phyloP scores from a whole-genome alignment of 2,797 vertebrate species.

The Hirundo rustica region DNA sequence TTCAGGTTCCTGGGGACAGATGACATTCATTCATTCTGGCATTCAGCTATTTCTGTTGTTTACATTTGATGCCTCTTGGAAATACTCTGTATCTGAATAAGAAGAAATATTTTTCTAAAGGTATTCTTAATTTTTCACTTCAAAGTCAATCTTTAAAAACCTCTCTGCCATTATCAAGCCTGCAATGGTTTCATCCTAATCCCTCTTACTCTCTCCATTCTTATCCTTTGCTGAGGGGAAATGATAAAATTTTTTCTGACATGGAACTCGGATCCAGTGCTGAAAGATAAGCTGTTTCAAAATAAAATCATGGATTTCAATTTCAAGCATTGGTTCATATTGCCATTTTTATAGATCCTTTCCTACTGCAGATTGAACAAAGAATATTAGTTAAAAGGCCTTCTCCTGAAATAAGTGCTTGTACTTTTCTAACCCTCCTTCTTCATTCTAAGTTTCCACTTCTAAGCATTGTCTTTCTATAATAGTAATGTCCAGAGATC shows the following conservation, averaged over 20 bases:
- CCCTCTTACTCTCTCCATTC: slow-evolving; percentile 35
- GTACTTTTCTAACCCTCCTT: not conserved
- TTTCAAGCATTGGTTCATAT: slow-evolving; percentile 51
- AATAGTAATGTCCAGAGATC: not conserved
- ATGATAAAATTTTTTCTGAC: slow-evolving; percentile 51
- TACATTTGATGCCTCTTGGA: slow-evolving; percentile 31
- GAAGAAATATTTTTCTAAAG: not conserved
- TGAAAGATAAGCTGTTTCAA: slow-evolving; percentile 59
- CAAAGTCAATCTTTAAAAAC: slow-evolving; percentile 58
- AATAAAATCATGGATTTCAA: slow-evolving; percentile 57
- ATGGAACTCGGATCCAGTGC: slow-evolving; percentile 1
- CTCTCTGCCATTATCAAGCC: slow-evolving; percentile 45
- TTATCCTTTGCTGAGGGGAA: slow-evolving; percentile 57
- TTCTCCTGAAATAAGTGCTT: not conserved
- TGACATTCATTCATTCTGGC: not conserved
- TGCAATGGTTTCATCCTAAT: slow-evolving; percentile 60
- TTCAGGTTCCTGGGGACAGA: not conserved
- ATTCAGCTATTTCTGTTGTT: slow-evolving; percentile 21
- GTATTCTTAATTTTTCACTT: slow-evolving; percentile 59
- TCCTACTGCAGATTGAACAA: slow-evolving; percentile 6
- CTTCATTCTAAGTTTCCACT: not conserved
- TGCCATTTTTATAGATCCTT: slow-evolving; percentile 35
- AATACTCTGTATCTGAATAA: slow-evolving; percentile 24
- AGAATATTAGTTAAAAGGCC: not conserved
- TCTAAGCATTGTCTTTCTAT: not conserved